A percentile compares a stretch with the other conserved stretches of the same genome.
phyloP scores from a whole-genome alignment of 2,888 invertebrate species.

The Epistrophella euchroma region DNA sequence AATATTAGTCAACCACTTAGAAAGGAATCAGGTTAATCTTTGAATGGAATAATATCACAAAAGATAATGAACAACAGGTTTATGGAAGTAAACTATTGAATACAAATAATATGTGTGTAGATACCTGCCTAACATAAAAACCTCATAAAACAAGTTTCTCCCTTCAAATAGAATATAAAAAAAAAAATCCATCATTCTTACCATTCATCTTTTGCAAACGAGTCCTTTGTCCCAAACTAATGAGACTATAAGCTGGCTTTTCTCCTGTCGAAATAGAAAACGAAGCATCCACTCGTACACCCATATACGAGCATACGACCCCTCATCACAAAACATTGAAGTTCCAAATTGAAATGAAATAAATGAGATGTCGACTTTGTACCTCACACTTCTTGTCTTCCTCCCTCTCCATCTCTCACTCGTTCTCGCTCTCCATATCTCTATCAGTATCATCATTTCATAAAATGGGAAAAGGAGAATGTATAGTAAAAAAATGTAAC shows the following conservation, averaged over 20 bases:
- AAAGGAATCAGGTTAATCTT: background rate
- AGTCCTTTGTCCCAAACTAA: conserved; percentile 44
- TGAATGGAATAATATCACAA: background rate
- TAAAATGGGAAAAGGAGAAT: background rate
- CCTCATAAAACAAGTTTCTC: background rate
- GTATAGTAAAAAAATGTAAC: background rate
- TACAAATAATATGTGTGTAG: background rate
- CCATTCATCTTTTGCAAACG: conserved; percentile 30
- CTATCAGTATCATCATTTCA: conserved; percentile 50
- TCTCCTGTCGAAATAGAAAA: conserved; percentile 21
- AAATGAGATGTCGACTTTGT: conserved; percentile 67
- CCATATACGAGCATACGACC: background rate
- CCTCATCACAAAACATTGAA: background rate
- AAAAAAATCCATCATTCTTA: conserved; percentile 24
- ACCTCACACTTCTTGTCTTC: background rate
- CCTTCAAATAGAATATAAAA: background rate
- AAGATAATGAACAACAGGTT: background rate
- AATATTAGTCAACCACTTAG: background rate
- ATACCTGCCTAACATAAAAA: background rate
- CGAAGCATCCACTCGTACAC: background rate
- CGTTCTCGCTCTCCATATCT: background rate
- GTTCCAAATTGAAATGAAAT: conserved; percentile 45
- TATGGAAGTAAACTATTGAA: background rate
- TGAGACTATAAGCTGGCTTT: conserved; percentile 66
- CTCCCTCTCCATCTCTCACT: no score